Conservation (phyloP, 2,888 invertebrate species). For the Ramazzottius varieornatus region DNA sequence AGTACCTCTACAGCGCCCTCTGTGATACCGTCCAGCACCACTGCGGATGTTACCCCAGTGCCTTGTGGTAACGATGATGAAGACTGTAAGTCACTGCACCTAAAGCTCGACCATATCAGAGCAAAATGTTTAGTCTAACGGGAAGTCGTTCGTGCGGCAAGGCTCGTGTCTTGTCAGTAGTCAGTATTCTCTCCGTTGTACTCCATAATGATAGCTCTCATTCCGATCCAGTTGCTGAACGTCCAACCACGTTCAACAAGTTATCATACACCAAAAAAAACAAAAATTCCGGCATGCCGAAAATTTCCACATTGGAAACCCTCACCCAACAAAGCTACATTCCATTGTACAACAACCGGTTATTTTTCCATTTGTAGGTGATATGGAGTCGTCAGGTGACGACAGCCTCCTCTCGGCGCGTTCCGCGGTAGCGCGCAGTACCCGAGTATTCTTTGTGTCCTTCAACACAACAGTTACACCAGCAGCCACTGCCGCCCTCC, state of each 20-base stretch:
- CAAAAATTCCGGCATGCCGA: background rate
- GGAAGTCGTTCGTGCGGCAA: too few species aligned
- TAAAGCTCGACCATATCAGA: too few species aligned
- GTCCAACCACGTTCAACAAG: too few species aligned
- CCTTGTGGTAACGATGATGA: background rate
- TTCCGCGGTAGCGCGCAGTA: background rate
- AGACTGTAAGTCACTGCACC: background rate
- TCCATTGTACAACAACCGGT: too few species aligned
- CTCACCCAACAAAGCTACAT: too few species aligned
- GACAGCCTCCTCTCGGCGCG: background rate
- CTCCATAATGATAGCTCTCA: too few species aligned
- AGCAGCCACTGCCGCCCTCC: background rate
- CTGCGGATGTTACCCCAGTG: background rate
- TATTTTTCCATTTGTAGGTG: background rate
- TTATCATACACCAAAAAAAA: too few species aligned
- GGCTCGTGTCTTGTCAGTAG: too few species aligned
- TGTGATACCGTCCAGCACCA: background rate
- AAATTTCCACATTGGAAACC: background rate
- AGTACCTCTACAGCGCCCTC: background rate
- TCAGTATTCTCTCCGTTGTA: too few species aligned
- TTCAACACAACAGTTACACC: background rate
- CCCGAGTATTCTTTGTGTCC: background rate
- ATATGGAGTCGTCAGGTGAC: background rate
- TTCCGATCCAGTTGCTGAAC: too few species aligned
- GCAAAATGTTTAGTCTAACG: too few species aligned